These are phyloP conservation scores for Schizopygopsis malacanthus DNA, from an alignment of 2,797 vertebrate genomes.

Conservation along the genomic window DNA sequence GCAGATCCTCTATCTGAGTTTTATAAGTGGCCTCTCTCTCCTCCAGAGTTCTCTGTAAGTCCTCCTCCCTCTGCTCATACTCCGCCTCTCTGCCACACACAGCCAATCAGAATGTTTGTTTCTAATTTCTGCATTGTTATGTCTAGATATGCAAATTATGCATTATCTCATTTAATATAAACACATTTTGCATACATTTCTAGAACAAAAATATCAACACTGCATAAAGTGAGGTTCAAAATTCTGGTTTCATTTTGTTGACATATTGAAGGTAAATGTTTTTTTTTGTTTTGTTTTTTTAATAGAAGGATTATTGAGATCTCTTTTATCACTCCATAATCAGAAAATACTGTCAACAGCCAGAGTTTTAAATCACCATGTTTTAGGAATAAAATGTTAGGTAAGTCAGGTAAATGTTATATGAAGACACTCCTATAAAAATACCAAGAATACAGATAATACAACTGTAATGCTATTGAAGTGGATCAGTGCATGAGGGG, in stretches of 20 bases:
- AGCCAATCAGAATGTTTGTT: background rate
- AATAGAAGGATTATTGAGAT: background rate
- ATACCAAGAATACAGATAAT: too few species aligned
- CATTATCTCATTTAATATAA: background rate
- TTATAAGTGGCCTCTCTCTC: conserved; percentile 85
- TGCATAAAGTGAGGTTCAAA: background rate
- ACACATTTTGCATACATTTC: background rate
- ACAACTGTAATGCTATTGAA: background rate
- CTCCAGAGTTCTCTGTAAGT: conserved; percentile 81
- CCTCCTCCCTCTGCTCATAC: conserved; percentile 89
- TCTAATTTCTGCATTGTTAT: background rate
- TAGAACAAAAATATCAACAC: background rate
- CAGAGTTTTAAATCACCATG: too few species aligned
- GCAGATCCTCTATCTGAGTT: conserved; percentile 81
- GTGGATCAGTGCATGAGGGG: background rate
- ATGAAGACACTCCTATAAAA: background rate
- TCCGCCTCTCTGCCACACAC: conserved; percentile 83
- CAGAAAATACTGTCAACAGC: too few species aligned
- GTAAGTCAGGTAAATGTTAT: background rate
- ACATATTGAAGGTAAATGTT: background rate
- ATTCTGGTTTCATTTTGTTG: background rate
- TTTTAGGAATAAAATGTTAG: too few species aligned
- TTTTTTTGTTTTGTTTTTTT: too few species aligned
- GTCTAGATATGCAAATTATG: background rate
- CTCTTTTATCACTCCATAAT: too few species aligned